Evolutionary conservation across 1,140 invertebrate species (phyloP), one percentile per base, ranked within the genome.

Genomic region (Thalassaphorura encarpata): DNA sequence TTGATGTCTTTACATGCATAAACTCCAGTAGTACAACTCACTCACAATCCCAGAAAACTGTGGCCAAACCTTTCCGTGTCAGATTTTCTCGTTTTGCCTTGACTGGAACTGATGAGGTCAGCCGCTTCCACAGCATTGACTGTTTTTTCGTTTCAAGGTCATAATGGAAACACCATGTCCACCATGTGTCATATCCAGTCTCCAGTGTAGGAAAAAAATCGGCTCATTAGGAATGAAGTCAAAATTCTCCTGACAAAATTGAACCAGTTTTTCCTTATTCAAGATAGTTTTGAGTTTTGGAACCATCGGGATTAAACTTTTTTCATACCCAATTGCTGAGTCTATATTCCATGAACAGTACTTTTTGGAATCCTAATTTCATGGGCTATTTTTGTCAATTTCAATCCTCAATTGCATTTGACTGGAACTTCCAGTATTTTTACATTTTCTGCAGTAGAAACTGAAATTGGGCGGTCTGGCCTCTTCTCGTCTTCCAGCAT

Each of bases 51-150:
- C 45, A 47, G 45, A 47, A 47, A 47, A 47, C 45, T 16, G 21
- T 47, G 26, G 19, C 45, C 45, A 5, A 19, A 24, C n/a, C 45
- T 3, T 47, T 47, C 19, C 19, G 16, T n/a, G 45, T 16, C 45
- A 23, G 24, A 19, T 47, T 47, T 26, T 47, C 26, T 47, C 33
- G 45, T 59, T 64, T 64, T 31, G 52, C 52, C 56, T 68, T 67
- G 40, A 52, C 42, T 42, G 56, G 64, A 15, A 36, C 29, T 13
- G 24, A 48, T 56, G 58, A 54, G 42, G 45, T 19, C n/a, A 23
- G 11, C 16, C 45, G 19, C 26, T 47, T 21, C 19, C 45, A 47
- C 26, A 19, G 45, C 45, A 47, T 47, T 16, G 45, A 47, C 26
- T 47, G 19, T 28, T 28, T 16, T 28, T 47, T 47, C 16, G 21